phyloP scores from a whole-genome alignment of 2,888 invertebrate genomes.

The Agonopterix subpropinquella region DNA sequence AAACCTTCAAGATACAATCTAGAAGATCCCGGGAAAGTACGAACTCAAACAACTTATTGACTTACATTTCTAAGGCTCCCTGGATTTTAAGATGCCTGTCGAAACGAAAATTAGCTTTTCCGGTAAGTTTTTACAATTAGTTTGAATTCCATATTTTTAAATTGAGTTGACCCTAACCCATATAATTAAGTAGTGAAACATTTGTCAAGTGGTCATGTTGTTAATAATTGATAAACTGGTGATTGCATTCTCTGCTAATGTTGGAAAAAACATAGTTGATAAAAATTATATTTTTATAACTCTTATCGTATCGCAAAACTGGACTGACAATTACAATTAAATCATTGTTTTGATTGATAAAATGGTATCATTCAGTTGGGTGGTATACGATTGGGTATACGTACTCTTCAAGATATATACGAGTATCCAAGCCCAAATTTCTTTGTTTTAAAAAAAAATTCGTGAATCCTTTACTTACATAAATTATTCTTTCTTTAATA shows the following conservation, averaged over 20 bases:
- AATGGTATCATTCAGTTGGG: conserved; percentile 1
- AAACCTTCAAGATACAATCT: conserved; percentile 6
- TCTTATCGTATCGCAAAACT: conserved; percentile 2
- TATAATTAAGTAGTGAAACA: no score
- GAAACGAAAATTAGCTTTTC: conserved; percentile 71
- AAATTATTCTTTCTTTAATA: no score
- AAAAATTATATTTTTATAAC: not conserved
- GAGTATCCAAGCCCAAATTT: not conserved
- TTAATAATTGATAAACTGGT: no score
- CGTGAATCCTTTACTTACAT: no score
- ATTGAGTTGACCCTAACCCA: no score
- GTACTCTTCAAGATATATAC: no score
- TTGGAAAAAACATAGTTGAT: not conserved
- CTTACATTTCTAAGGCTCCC: conserved; percentile 4
- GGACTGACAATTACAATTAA: conserved; percentile 7
- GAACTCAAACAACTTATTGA: conserved; percentile 4
- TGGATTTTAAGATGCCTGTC: conserved; percentile 53
- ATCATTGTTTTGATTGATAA: conserved; percentile 3
- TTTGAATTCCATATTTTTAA: no score
- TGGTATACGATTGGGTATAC: not conserved
- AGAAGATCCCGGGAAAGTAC: no score
- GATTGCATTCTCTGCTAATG: no score
- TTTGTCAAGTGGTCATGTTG: not conserved
- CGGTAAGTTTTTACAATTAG: conserved; percentile 41
- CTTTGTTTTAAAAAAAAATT: no score